These are phyloP conservation scores for Zootoca vivipara DNA, from an alignment of 2,113 vertebrate genomes.

Conservation along the genomic window DNA sequence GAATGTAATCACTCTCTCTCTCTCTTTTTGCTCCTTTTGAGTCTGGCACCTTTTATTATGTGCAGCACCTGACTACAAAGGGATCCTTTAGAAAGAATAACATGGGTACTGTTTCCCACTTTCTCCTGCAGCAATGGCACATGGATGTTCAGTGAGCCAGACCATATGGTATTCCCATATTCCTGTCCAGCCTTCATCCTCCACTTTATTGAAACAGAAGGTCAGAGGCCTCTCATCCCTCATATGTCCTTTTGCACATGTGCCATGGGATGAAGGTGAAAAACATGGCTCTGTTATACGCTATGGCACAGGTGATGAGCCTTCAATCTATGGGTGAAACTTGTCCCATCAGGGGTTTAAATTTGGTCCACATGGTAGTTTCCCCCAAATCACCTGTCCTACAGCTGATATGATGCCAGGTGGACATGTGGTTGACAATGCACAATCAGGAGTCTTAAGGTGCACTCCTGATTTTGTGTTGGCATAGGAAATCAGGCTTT, in stretches of 20 bases:
- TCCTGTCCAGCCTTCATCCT: neutral
- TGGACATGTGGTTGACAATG: too few relatives aligned
- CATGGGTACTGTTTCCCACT: neutral
- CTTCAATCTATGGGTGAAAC: too few relatives aligned
- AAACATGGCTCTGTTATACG: neutral
- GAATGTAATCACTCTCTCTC: neutral
- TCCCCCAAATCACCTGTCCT: too few relatives aligned
- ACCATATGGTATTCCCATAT: too few relatives aligned
- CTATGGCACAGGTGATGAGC: too few relatives aligned
- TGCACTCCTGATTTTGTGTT: too few relatives aligned
- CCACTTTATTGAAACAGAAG: neutral
- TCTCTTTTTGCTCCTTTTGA: neutral
- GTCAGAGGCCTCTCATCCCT: neutral
- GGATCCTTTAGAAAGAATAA: neutral
- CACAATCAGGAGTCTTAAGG: too few relatives aligned
- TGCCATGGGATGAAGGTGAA: neutral
- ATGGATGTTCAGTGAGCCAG: neutral
- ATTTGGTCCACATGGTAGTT: too few relatives aligned
- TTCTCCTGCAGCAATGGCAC: neutral
- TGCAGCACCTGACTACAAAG: neutral
- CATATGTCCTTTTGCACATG: neutral
- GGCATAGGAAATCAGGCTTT: too few relatives aligned
- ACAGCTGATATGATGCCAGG: too few relatives aligned
- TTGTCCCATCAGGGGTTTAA: too few relatives aligned
- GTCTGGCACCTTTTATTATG: neutral